phyloP scores from a whole-genome alignment of 1,140 invertebrate species.

The Ericerus pela region DNA sequence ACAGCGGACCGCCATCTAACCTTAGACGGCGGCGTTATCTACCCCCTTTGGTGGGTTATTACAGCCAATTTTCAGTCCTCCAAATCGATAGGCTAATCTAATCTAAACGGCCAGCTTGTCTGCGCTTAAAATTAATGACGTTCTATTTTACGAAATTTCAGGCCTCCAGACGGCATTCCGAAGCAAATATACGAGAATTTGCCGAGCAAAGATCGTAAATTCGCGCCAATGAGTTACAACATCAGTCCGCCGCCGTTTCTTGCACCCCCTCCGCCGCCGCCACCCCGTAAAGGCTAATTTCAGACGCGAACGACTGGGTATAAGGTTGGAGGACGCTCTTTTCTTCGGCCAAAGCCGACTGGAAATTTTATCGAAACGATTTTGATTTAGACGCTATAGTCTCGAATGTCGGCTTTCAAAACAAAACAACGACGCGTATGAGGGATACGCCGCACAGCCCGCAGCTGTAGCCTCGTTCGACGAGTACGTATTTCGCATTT shows the following conservation, averaged over 20 bases:
- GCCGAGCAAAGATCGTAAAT: slow-evolving; percentile 30
- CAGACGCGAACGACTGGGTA: not conserved
- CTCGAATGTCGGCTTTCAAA: not conserved
- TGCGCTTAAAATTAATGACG: not conserved
- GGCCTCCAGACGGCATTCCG: slow-evolving; percentile 29
- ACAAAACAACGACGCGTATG: not conserved
- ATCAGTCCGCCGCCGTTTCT: slow-evolving; percentile 26
- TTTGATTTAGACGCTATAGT: not conserved
- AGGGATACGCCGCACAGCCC: not conserved
- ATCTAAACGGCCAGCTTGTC: no score
- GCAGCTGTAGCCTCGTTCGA: not conserved
- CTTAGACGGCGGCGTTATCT: no score
- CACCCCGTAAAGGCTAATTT: slow-evolving; percentile 23
- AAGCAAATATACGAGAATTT: slow-evolving; percentile 34
- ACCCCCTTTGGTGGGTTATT: no score
- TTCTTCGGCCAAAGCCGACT: no score
- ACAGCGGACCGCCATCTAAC: no score
- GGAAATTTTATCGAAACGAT: not conserved
- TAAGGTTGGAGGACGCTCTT: not conserved
- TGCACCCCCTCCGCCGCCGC: slow-evolving; percentile 26
- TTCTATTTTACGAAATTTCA: slow-evolving; percentile 23
- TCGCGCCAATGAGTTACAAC: slow-evolving; percentile 23
- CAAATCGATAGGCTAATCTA: no score
- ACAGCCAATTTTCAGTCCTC: no score
- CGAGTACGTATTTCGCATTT: no score